phyloP scores from a whole-genome alignment of 2,888 invertebrate species.

The Melanargia galathea region DNA sequence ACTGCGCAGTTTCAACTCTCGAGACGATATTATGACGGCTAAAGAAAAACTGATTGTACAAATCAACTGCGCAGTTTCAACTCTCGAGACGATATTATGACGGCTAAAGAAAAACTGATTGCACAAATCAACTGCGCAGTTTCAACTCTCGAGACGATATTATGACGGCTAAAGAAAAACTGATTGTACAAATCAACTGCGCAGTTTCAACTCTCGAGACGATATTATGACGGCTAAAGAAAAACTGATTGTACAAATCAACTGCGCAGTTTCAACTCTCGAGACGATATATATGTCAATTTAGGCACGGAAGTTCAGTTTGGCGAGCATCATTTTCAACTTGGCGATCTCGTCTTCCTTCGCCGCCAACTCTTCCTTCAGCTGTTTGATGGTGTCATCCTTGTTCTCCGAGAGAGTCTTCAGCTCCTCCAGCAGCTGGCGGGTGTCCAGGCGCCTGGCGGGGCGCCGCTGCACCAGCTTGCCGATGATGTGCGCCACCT shows the following conservation, averaged over 20 bases:
- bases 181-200: too few relatives aligned
- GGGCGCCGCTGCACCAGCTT: constrained; percentile 81
- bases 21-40: too few relatives aligned
- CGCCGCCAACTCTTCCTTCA: constrained; percentile 77
- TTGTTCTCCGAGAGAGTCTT: constrained; percentile 76
- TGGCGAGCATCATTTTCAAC: constrained; percentile 77
- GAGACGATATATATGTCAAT: neutral
- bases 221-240: too few relatives aligned
- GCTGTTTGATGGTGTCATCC: constrained; percentile 72
- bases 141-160: too few relatives aligned
- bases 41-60: too few relatives aligned
- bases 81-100: too few relatives aligned
- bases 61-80: too few relatives aligned
- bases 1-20: too few relatives aligned
- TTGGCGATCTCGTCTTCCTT: constrained; percentile 82
- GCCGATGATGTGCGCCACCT: constrained; percentile 83
- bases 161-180: too few relatives aligned
- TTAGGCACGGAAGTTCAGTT: constrained; percentile 49
- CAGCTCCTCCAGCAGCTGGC: constrained; percentile 79
- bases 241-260: neutral
- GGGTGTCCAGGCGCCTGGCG: constrained; percentile 81
- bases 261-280: neutral
- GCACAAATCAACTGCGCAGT: too few relatives aligned
- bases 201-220: too few relatives aligned
- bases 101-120: too few relatives aligned